These are phyloP conservation scores for Pachyramphus minor DNA, from an alignment of 2,113 vertebrate genomes.

Conservation along the genomic window DNA sequence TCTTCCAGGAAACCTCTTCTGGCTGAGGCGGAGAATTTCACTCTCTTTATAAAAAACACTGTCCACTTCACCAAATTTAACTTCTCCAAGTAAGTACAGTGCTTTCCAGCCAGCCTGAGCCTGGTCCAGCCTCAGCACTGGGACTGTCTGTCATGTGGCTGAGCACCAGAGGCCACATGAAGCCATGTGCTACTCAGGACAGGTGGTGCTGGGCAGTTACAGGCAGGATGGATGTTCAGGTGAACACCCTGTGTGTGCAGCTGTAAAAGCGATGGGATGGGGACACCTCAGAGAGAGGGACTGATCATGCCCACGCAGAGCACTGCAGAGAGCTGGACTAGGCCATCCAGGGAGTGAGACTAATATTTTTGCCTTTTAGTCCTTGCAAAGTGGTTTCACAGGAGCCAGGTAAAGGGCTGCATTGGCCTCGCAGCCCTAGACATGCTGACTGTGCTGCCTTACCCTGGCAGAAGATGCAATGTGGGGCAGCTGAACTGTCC, in stretches of 20 bases:
- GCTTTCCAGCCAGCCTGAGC: background rate
- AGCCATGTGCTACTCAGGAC: too few species aligned
- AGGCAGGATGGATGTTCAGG: background rate
- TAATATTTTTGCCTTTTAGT: background rate
- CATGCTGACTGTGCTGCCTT: background rate
- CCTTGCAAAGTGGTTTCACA: background rate
- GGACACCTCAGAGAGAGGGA: background rate
- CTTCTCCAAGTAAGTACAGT: constrained; percentile 69
- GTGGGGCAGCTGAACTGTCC: background rate
- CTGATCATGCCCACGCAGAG: background rate
- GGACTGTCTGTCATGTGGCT: background rate
- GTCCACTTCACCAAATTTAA: constrained; percentile 77
- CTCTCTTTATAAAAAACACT: constrained; percentile 75
- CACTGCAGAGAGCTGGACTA: rapidly evolving
- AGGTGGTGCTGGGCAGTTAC: background rate
- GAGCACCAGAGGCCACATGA: rapidly evolving
- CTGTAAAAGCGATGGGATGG: background rate
- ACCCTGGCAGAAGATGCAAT: rapidly evolving
- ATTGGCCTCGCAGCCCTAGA: background rate
- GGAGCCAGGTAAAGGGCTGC: background rate
- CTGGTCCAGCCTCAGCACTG: background rate
- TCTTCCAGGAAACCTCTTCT: constrained; percentile 69
- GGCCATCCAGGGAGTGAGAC: background rate
- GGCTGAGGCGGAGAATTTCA: constrained; percentile 70
- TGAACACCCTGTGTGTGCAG: background rate